A percentile compares a stretch with the other conserved stretches of the same genome.
Conservation (phyloP, 1,140 invertebrate species). For the Eciton burchellii region DNA sequence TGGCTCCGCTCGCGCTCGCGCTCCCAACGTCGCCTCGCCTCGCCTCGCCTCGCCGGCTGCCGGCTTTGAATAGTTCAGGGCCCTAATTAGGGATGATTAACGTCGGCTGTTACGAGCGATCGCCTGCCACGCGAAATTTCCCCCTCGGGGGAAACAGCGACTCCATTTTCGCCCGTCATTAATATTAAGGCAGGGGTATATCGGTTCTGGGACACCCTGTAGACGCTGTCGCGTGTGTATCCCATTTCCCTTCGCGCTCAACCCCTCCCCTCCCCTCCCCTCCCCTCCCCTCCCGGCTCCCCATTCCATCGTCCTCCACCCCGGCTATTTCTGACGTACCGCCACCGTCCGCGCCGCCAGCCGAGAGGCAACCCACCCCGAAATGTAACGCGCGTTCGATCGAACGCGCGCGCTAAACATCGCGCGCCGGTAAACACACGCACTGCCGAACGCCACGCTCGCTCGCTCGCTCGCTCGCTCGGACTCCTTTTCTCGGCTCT, state of each 20-base stretch:
- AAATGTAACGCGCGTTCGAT: constrained; percentile 54
- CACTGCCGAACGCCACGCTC: constrained; percentile 38
- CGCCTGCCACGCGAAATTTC: constrained; percentile 45
- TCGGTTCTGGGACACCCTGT: constrained; percentile 48
- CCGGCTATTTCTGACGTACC: constrained; percentile 56
- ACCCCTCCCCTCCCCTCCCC: constrained; percentile 12
- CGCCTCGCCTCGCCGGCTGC: not conserved
- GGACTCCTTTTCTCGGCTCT: too few species aligned
- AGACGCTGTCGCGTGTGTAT: constrained; percentile 51
- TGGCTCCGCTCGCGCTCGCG: not conserved
- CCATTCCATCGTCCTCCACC: constrained; percentile 32
- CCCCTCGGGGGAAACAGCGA: constrained; percentile 35
- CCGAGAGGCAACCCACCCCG: constrained; percentile 42
- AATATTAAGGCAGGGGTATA: constrained; percentile 44
- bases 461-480: too few species aligned
- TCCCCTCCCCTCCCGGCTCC: too few species aligned
- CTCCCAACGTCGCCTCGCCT: not conserved
- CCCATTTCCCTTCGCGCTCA: constrained; percentile 46
- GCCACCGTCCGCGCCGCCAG: constrained; percentile 50
- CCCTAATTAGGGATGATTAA: constrained; percentile 54
- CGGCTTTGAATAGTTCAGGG: constrained; percentile 21
- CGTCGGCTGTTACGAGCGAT: constrained; percentile 47
- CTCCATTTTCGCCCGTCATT: constrained; percentile 53
- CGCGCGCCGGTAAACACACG: constrained; percentile 43
- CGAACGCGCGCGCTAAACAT: constrained; percentile 53